Evolutionary conservation across 2,888 invertebrate species (phyloP).

Genomic region (Coelinius sp.): DNA sequence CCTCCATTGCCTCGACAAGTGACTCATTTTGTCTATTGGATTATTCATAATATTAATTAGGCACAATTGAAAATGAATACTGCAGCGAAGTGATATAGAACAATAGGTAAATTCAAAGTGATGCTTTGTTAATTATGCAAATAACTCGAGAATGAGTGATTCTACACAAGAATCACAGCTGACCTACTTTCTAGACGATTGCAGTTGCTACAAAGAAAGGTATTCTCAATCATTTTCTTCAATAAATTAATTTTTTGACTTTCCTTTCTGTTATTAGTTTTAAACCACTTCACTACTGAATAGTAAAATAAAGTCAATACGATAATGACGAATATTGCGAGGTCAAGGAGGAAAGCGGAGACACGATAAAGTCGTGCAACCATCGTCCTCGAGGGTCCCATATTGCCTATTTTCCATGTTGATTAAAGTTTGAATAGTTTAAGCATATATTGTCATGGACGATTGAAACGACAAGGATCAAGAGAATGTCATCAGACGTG

Average conservation of each 20-base stretch:
- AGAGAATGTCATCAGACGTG: slow-evolving; percentile 61
- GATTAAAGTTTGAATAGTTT: background rate
- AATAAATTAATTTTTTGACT: background rate
- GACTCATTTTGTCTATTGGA: background rate
- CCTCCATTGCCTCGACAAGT: slow-evolving; percentile 37
- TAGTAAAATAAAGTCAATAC: background rate
- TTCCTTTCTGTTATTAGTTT: background rate
- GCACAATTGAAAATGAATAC: slow-evolving; percentile 14
- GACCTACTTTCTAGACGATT: too few relatives aligned
- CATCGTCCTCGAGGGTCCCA: slow-evolving; percentile 16
- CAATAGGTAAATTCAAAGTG: background rate
- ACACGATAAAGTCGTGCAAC: slow-evolving; percentile 26
- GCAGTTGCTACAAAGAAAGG: too few relatives aligned
- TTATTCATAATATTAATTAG: slow-evolving; percentile 6
- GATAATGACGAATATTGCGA: slow-evolving; percentile 41
- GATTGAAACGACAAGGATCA: background rate
- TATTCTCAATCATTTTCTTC: too few relatives aligned
- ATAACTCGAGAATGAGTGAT: background rate
- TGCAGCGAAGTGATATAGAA: background rate
- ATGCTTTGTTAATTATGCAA: background rate
- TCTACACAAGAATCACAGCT: background rate
- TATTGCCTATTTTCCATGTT: slow-evolving; percentile 29
- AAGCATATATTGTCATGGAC: background rate
- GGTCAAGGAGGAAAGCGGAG: slow-evolving; percentile 47
- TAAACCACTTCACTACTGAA: background rate